Base-by-base conservation (phyloP, 2,888 invertebrate genomes). In the Lycophotia porphyrea region DNA sequence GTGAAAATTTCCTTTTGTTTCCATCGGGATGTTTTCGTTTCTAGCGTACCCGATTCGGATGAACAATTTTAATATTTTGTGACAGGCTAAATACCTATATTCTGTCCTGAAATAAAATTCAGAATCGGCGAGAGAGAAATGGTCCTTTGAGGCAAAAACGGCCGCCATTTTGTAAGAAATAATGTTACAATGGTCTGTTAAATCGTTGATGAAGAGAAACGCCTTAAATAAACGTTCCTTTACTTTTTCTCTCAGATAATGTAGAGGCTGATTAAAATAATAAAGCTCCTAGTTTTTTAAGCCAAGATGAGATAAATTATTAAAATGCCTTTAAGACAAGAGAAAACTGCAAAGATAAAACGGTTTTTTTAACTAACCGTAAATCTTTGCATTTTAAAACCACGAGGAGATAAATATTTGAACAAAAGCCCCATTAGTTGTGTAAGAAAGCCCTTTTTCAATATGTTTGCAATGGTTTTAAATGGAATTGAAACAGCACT, bases 401-500 rank as follows among this genome's bases (percentile, higher is more conserved):
- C 55, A 18, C 31, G 42, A 63, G 8, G 7, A 44, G 36, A 82
- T 80, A 52, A 58, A 47, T 67, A 44, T 58, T 34, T 27, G 24
- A n/a, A 72, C 64, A 73, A 61, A 79, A 67, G 24, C 18, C 24
- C 42, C 55, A 74, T 79, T 79, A 61, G 47, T 34, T 21, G 13
- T 66, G 31, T 71, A 69, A 61, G 24, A 65, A 65, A 70, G 31
- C 65, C 52, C 47, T 69, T 55, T 31, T 15, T 24, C 13, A 44
- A 60, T 69, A 71, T 73, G 52, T 73, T 77, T 44, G 64, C 60
- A 42, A 81, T 67, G 44, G 80, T 80, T 86, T 80, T 82, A 76
- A 84, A 84, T 87, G 79, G 80, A 85, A 90, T 86, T 85, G 85
- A 85, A 88, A 81, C 75, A 76, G 66, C 71, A 63, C 84, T 89